A percentile compares a stretch with the other conserved stretches of the same genome.
Conservation (phyloP, 1,140 invertebrate species). For the Stenopsyche tienmushanensis region DNA sequence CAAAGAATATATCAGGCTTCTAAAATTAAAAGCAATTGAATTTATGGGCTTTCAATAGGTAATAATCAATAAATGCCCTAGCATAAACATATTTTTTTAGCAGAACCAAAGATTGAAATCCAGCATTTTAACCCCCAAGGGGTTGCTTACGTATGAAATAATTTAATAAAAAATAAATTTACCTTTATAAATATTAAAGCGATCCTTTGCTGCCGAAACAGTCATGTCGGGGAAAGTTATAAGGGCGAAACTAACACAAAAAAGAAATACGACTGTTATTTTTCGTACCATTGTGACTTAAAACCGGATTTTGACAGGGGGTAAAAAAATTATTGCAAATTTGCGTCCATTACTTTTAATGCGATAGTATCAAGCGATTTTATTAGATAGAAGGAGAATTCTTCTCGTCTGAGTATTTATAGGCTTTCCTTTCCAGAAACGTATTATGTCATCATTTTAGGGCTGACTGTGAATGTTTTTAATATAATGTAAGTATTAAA, state of each 20-base stretch:
- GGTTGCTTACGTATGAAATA: too few species aligned
- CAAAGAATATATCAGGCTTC: too few species aligned
- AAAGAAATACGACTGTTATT: not conserved
- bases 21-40: too few species aligned
- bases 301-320: too few species aligned
- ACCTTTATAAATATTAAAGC: constrained; percentile 38
- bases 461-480: too few species aligned
- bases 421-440: not conserved
- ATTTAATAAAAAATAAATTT: constrained; percentile 1
- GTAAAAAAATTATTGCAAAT: too few species aligned
- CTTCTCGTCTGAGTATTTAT: not conserved
- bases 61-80: not conserved
- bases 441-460: not conserved
- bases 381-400: not conserved
- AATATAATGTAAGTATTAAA: too few species aligned
- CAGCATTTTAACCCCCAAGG: too few species aligned
- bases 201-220: constrained; percentile 28
- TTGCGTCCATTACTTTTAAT: not conserved
- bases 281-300: constrained; percentile 14
- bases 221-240: constrained; percentile 7
- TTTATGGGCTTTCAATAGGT: too few species aligned
- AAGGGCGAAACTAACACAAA: constrained; percentile 16
- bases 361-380: not conserved
- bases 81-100: not conserved
- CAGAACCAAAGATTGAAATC: not conserved